Percentiles rank a stretch among this genome's conserved stretches.
Conservation (phyloP, 2,113 vertebrate species). For the Formicarius rufipectus region DNA sequence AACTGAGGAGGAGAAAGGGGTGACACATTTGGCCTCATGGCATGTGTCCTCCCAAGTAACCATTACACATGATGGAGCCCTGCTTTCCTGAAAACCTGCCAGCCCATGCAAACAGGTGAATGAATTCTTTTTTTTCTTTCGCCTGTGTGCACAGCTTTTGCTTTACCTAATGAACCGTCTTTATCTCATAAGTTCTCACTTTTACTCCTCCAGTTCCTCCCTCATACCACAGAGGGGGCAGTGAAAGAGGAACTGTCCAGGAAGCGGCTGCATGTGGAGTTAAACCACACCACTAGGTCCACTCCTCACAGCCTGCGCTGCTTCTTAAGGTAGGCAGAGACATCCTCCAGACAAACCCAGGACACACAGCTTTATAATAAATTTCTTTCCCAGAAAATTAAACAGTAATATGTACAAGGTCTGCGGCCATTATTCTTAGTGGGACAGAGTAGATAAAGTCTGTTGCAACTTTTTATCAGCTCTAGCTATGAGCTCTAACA, state of each 20-base stretch:
- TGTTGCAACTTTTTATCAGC: neutral
- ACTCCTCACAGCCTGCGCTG: neutral
- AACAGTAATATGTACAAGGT: neutral
- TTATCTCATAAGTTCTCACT: neutral
- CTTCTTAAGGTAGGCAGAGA: neutral
- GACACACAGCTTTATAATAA: neutral
- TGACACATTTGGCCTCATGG: accelerated
- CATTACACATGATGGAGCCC: accelerated
- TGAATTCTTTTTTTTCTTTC: neutral
- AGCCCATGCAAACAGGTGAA: neutral
- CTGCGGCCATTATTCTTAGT: neutral
- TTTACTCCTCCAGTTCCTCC: neutral
- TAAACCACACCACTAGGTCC: neutral
- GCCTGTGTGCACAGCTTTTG: neutral
- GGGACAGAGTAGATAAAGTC: neutral
- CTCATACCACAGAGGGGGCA: neutral
- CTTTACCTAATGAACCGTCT: neutral
- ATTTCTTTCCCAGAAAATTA: neutral
- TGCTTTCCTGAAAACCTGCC: neutral
- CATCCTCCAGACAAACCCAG: neutral
- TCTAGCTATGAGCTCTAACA: neutral
- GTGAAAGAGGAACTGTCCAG: neutral
- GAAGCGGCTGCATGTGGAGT: accelerated
- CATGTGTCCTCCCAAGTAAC: neutral
- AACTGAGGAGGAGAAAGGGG: neutral